Base-by-base conservation (phyloP, 2,797 vertebrate species). In the Chelidonichthys spinosus region DNA sequence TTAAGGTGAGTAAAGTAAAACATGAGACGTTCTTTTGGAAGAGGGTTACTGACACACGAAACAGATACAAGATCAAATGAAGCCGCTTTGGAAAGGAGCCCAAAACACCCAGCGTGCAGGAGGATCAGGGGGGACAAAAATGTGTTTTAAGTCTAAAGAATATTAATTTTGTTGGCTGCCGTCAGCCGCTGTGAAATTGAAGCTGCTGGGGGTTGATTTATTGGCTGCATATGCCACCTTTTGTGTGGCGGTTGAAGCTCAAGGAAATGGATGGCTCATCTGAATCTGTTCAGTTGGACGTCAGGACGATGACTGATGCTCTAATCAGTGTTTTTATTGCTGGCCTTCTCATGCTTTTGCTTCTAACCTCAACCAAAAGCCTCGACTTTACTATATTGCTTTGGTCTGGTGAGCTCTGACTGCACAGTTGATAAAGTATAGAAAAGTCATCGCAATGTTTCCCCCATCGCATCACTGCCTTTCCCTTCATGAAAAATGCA, bases 201-300 rank as follows among this genome's bases (percentile, higher is more conserved):
- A 75, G 79, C 72, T 43, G 36, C 53, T 36, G 71, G 36, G 43
- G 47, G 18, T 69, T 77, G 83, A 89, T 87, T 87, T 78, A 88
- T 80, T 36, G 69, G 40, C 58, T 65, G 37, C 15, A 43, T 50
- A 63, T 62, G 67, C 42, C 78, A 66, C 61, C 15, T 63, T 72
- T 58, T 46, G 67, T 85, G 71, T 61, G 60, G 72, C 13, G 32
- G 47, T 52, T 63, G 77, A 65, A 59, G 66, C 69, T 79, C 79
- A 70, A 67, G 56, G 61, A 75, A 85, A 85, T 15, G 55, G 75
- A 88, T 78, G 25, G 39, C 62, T 75, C 9, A 15, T 84, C 75
- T 69, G 33, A 74, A 58, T 58, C 10, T 7, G 58, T 81, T 83
- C 33, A 70, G 50, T 76, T 63, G 78, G 63, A 81, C 67, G 77